Percentiles rank a stretch among this genome's conserved stretches.
Conservation (phyloP, 2,888 invertebrate genomes). For the Epinotia bilunana region DNA sequence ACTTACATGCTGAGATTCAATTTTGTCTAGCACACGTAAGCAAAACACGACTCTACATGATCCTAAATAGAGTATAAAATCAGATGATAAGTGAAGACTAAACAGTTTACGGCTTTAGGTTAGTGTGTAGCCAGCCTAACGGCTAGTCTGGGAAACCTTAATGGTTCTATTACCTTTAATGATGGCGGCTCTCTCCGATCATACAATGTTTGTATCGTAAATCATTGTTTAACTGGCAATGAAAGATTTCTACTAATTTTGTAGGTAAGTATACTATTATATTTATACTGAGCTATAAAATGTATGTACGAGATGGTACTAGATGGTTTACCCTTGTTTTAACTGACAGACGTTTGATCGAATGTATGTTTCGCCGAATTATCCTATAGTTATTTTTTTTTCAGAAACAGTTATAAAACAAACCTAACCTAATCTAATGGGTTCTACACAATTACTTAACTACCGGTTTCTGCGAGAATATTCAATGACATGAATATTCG, state of each 20-base stretch:
- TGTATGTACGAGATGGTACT: background rate
- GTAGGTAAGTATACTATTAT: background rate
- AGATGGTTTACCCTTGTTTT: too few relatives aligned
- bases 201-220: conserved; percentile 24
- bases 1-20: too few relatives aligned
- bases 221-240: conserved; percentile 27
- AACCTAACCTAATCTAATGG: too few relatives aligned
- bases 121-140: background rate
- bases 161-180: conserved; percentile 31
- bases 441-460: too few relatives aligned
- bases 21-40: too few relatives aligned
- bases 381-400: too few relatives aligned
- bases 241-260: conserved; percentile 18
- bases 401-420: too few relatives aligned
- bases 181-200: conserved; percentile 25
- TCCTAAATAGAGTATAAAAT: background rate
- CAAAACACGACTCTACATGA: background rate
- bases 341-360: too few relatives aligned
- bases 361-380: too few relatives aligned
- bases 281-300: background rate
- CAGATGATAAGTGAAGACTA: background rate
- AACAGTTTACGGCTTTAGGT: background rate
- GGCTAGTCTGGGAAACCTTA: conserved; percentile 27
- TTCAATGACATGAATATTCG: too few relatives aligned
- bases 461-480: too few relatives aligned